These are phyloP conservation scores for Trachelus iudaicus DNA, from an alignment of 2,888 invertebrate genomes.

Conservation along the genomic window DNA sequence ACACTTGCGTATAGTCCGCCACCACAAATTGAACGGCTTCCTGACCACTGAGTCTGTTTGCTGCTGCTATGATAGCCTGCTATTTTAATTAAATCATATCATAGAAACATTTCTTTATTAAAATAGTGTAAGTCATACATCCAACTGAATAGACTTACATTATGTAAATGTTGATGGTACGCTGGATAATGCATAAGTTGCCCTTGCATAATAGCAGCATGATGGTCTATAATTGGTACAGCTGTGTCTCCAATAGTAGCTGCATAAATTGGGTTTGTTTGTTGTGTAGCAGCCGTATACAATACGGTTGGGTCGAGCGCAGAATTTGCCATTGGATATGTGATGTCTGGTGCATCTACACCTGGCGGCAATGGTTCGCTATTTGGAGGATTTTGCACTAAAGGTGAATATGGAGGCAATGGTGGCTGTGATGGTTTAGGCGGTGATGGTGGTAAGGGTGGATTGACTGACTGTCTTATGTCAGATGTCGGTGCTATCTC, in stretches of 20 bases:
- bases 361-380: slow-evolving; percentile 69
- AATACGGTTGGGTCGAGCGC: slow-evolving; percentile 53
- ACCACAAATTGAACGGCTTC: slow-evolving; percentile 57
- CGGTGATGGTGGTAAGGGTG: slow-evolving; percentile 42
- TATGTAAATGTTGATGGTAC: slow-evolving; percentile 58
- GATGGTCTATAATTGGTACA: slow-evolving; percentile 49
- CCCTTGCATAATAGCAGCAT: slow-evolving; percentile 55
- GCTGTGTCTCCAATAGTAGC: slow-evolving; percentile 54
- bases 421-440: slow-evolving; percentile 39
- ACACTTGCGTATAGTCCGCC: slow-evolving; percentile 55
- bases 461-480: slow-evolving; percentile 22
- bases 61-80: slow-evolving; percentile 56
- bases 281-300: slow-evolving; percentile 46
- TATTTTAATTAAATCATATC: slow-evolving; percentile 23
- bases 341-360: slow-evolving; percentile 66
- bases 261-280: slow-evolving; percentile 54
- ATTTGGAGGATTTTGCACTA: slow-evolving; percentile 35
- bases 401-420: slow-evolving; percentile 37
- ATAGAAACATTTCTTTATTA: slow-evolving; percentile 7
- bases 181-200: slow-evolving; percentile 60
- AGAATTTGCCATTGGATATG: slow-evolving; percentile 52
- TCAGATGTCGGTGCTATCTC: not conserved
- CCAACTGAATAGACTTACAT: slow-evolving; percentile 39
- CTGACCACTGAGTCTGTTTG: slow-evolving; percentile 53
- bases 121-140: not conserved